phyloP scores from a whole-genome alignment of 2,888 invertebrate species.

The Macaria liturata region DNA sequence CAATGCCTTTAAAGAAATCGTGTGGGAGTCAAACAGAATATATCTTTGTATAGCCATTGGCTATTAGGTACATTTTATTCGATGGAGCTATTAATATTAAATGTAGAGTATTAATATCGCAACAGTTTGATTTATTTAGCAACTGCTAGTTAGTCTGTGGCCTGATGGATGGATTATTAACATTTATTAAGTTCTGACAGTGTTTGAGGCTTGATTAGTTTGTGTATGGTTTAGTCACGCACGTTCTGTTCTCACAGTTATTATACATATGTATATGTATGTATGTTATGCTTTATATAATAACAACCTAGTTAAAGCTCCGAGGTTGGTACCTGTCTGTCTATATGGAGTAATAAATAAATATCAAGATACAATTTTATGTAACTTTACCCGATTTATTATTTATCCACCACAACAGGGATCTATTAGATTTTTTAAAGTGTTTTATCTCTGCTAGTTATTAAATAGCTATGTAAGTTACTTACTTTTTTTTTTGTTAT shows the following conservation, averaged over 20 bases:
- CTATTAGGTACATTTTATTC: constrained; percentile 34
- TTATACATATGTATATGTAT: too few species aligned
- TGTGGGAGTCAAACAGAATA: constrained; percentile 42
- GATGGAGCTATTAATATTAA: constrained; percentile 41
- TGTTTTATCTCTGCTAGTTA: too few species aligned
- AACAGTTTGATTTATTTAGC: neutral
- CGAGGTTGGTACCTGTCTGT: too few species aligned
- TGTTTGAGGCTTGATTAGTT: constrained; percentile 4
- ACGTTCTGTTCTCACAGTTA: constrained; percentile 6
- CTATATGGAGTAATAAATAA: too few species aligned
- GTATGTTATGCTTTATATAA: too few species aligned
- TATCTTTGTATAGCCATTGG: constrained; percentile 37
- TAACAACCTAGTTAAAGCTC: too few species aligned
- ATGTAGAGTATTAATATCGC: constrained; percentile 30
- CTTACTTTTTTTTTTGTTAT: too few species aligned
- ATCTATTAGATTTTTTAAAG: too few species aligned
- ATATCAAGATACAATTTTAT: too few species aligned
- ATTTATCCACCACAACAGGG: too few species aligned
- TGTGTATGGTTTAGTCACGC: constrained; percentile 7
- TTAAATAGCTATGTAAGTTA: too few species aligned
- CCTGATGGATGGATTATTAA: constrained; percentile 7
- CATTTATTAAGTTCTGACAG: constrained; percentile 5
- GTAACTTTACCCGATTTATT: too few species aligned
- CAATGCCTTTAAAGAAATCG: constrained; percentile 19
- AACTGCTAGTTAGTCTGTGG: constrained; percentile 4